These are phyloP conservation scores for Bambusicola thoracicus DNA, from an alignment of 2,113 vertebrate species.

Conservation along the genomic window DNA sequence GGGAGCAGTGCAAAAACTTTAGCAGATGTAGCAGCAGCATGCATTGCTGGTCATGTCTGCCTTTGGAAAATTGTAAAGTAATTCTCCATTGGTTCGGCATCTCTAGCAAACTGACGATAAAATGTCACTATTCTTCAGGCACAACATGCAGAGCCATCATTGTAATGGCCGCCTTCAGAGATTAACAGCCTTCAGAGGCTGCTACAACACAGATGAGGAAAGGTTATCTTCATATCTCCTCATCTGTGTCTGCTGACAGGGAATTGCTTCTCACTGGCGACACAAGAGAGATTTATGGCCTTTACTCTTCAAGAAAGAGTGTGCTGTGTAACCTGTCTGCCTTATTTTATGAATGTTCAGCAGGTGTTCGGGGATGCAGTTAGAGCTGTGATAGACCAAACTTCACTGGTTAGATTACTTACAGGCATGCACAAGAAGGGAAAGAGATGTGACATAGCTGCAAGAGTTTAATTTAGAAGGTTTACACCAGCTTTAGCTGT, in stretches of 20 bases:
- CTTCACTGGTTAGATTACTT: neutral
- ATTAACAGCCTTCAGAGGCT: constrained; percentile 16
- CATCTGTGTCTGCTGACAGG: neutral
- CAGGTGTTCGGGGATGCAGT: neutral
- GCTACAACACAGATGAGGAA: neutral
- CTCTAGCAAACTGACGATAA: constrained; percentile 17
- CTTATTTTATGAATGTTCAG: neutral
- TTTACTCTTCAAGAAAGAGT: neutral
- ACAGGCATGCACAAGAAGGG: neutral
- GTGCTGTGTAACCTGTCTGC: accelerated
- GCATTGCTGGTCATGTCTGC: neutral
- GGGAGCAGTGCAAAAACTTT: constrained; percentile 11
- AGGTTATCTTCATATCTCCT: neutral
- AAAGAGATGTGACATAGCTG: neutral
- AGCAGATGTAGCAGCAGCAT: constrained; percentile 37
- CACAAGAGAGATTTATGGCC: neutral
- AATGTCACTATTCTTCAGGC: constrained; percentile 38
- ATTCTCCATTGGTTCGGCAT: constrained; percentile 8
- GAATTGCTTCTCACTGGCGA: neutral
- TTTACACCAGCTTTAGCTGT: neutral
- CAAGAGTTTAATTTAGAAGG: neutral
- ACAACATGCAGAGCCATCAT: neutral
- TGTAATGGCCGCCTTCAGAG: neutral
- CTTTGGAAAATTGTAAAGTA: constrained; percentile 27
- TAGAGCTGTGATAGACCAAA: neutral